Evolutionary conservation across 2,113 vertebrate species (phyloP).

Genomic region (Plestiodon gilberti): DNA sequence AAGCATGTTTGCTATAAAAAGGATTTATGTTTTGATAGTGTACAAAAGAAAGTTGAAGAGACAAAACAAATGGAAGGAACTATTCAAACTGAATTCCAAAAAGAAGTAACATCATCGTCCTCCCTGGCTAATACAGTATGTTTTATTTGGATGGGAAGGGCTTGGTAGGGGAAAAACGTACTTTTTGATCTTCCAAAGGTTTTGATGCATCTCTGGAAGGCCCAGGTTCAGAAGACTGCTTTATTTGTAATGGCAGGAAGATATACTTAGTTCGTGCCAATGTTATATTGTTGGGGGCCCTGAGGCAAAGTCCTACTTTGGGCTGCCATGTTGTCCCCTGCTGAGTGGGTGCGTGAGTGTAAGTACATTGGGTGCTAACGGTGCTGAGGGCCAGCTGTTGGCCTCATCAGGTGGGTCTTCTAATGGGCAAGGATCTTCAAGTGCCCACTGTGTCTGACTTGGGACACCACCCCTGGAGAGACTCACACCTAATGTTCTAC

Average conservation of each 20-base stretch:
- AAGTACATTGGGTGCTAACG: no score
- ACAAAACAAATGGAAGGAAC: not conserved
- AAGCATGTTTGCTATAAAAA: not conserved
- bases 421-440: no score
- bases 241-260: slow-evolving; percentile 19
- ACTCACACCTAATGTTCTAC: not conserved
- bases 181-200: slow-evolving; percentile 1
- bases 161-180: not conserved
- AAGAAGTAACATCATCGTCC: not conserved
- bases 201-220: slow-evolving; percentile 3
- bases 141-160: no score
- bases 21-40: rapidly evolving
- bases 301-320: not conserved
- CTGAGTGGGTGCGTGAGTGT: no score
- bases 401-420: no score
- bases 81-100: not conserved
- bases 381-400: no score
- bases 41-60: not conserved
- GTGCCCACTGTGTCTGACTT: no score
- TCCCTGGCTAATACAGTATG: no score
- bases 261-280: no score
- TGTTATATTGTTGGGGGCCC: no score
- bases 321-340: no score
- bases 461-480: no score
- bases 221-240: not conserved